Evolutionary conservation across 1,140 invertebrate species (phyloP), one percentile per base, ranked within the genome.

Genomic region (Zaprionus tsacasi): DNA sequence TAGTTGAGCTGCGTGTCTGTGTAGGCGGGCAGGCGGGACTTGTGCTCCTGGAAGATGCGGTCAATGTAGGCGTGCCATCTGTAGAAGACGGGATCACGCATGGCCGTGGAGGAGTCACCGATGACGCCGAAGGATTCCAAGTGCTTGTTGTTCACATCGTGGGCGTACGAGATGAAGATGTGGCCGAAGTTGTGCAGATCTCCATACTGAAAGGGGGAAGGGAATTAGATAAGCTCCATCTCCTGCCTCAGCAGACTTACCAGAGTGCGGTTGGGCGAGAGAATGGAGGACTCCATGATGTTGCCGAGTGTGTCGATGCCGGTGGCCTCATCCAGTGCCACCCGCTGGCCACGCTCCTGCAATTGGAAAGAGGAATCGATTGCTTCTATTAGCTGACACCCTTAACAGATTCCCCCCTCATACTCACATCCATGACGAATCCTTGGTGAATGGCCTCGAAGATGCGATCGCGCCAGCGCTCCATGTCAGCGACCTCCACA

Each of bases 51-150:
- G 93, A 98, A 97, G 4, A 98, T 93, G 59, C 97, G 95, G 80
- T 98, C 96, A 21, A 98, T 93, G 78, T 95, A 96, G 4, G 95
- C 95, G 79, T 98, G 97, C 96, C 95, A 97, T 86, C 96, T 95
- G 92, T 97, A 98, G 93, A 98, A 98, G 8, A 96, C 93, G 0
- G 97, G 97, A 92, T 98, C 97, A 12, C 97, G 94, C 96, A 96
- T 96, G 4, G 96, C 95, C 11, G 96, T 96, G 0, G 95, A 94
- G 0, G 95, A 93, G 81, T 96, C 96, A n/a, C 95, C 95, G 94
- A 96, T 96, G 0, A 96, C 94, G 15, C 94, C 93, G 70, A 95
- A 95, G 3, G 93, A 93, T 93, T 96, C 95, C 93, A 96, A 93
- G 91, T 95, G 95, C 78, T 95, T 94, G 86, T 95, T 93, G 85